phyloP scores from a whole-genome alignment of 2,113 vertebrate species.

The Percina caprodes region DNA sequence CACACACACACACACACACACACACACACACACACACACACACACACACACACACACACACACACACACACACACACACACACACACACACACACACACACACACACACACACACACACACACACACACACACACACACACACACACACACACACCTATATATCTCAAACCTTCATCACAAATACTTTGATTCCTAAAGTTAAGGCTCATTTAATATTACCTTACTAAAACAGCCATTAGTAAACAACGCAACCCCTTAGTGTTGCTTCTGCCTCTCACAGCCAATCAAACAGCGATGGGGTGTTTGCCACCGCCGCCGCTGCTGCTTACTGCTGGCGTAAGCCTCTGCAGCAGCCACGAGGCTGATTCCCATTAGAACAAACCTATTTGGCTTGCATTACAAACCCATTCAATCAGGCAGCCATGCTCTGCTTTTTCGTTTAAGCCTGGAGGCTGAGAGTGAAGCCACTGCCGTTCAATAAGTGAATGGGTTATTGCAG shows the following conservation, averaged over 20 bases:
- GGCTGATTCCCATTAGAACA: slow-evolving; percentile 76
- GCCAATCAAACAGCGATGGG: slow-evolving; percentile 57
- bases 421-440: slow-evolving; percentile 59
- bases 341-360: slow-evolving; percentile 63
- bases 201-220: slow-evolving; percentile 51
- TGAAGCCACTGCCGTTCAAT: slow-evolving; percentile 62
- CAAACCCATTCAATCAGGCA: slow-evolving; percentile 76
- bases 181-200: slow-evolving; percentile 31
- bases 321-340: slow-evolving; percentile 56
- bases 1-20: too few species aligned
- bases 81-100: too few species aligned
- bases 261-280: slow-evolving; percentile 50
- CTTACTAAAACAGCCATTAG: slow-evolving; percentile 57
- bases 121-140: too few species aligned
- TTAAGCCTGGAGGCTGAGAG: slow-evolving; percentile 64
- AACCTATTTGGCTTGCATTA: slow-evolving; percentile 79
- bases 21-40: too few species aligned
- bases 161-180: not conserved
- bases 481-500: slow-evolving; percentile 67
- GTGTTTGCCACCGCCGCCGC: slow-evolving; percentile 60
- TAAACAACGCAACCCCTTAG: slow-evolving; percentile 54
- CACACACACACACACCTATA: not conserved
- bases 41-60: too few species aligned
- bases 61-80: too few species aligned
- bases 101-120: not conserved